Evolutionary conservation across 2,113 vertebrate genomes (phyloP).

Genomic region (Chaetorhynchus papuensis): DNA sequence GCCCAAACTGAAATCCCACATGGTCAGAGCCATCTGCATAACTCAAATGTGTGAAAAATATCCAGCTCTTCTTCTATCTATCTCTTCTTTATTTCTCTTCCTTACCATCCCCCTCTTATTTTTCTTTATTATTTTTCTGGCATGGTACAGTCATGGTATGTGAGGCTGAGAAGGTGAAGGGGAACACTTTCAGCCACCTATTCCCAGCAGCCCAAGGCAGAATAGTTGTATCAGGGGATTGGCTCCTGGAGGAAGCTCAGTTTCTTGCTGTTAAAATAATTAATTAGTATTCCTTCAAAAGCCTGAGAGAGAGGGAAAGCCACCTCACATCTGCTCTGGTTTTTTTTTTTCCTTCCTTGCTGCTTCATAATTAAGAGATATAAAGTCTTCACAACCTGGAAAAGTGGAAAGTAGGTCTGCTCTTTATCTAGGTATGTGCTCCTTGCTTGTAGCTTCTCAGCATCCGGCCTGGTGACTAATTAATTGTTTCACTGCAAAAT

Average conservation of each 20-base stretch:
- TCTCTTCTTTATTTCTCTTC: background rate
- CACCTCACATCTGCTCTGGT: fast-evolving
- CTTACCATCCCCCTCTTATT: background rate
- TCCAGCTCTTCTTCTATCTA: background rate
- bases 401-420: background rate
- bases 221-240: background rate
- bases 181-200: background rate
- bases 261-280: background rate
- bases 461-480: background rate
- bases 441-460: background rate
- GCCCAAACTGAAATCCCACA: background rate
- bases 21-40: background rate
- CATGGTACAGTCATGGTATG: background rate
- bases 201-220: background rate
- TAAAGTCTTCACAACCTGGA: background rate
- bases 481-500: background rate
- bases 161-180: background rate
- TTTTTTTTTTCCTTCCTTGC: too few species aligned
- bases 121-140: background rate
- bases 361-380: background rate
- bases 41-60: background rate
- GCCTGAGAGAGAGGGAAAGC: background rate
- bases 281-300: background rate
- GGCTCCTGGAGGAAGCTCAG: background rate
- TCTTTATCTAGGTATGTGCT: background rate